Base-by-base conservation (phyloP, 2,888 invertebrate species). In the Catocala fraxini region DNA sequence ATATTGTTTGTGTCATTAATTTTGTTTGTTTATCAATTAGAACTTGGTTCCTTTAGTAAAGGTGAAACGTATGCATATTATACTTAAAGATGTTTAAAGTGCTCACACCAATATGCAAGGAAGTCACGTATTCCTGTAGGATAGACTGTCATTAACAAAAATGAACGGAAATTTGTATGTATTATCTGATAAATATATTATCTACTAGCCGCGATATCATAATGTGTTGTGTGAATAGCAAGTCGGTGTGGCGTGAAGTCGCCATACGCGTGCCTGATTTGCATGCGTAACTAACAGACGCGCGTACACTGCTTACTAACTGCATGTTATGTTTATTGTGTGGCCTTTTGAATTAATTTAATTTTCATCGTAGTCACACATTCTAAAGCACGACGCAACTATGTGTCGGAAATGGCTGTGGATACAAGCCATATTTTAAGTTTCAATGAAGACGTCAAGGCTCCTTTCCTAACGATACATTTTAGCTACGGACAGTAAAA, bases 241-340 rank as follows among this genome's bases (percentile, higher is more conserved):
- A 71, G 62, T 63, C 64, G 25, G 48, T 67, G 52, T 56, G 60
- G 54, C 58, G 66, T 68, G 73, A 74, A 79, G 80, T 79, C 75
- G 66, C 78, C 77, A 79, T 79, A 79, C 79, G 74, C 71, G 78
- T 73, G 69, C 80, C 76, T 83, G 83, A 84, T 88, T 87, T 86
- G 85, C 86, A 88, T 88, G 81, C 85, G 72, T 82, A 85, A 87
- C 79, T 76, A 77, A 74, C 75, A 75, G 70, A 70, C 71, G 70
- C 70, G 73, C 83, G 77, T 74, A 77, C 70, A 58, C 67, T 71
- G 81, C 75, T 64, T 83, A 80, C 81, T 76, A 81, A 84, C 79
- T 66, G 71, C 70, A 67, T 54, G 59, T 71, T 75, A 68, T 80
- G 68, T 65, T 63, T 65, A 62, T 66, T 68, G 67, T 67, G 59